Conservation (phyloP, 1,140 invertebrate species). For the Gonioctena quinquepunctata region DNA sequence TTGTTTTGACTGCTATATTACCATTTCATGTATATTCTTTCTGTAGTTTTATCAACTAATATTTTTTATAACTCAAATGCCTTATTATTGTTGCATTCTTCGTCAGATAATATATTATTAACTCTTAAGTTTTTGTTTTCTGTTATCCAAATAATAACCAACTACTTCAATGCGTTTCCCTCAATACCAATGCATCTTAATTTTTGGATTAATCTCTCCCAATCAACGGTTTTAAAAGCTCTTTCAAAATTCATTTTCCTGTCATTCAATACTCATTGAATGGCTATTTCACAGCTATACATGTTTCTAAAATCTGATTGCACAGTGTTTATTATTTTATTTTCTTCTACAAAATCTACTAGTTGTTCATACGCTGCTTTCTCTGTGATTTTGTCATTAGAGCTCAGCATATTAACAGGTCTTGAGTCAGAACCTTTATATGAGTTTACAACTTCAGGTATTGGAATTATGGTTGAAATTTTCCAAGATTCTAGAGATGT, state of each 20-base stretch:
- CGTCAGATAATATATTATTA: too few species aligned
- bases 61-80: too few species aligned
- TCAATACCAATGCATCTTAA: too few species aligned
- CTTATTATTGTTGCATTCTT: too few species aligned
- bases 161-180: neutral
- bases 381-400: too few species aligned
- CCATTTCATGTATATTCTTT: neutral
- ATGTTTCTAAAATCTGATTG: neutral
- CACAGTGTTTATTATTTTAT: neutral
- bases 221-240: too few species aligned
- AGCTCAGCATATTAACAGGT: neutral
- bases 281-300: neutral
- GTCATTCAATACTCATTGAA: neutral
- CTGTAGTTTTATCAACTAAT: neutral
- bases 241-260: neutral
- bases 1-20: neutral
- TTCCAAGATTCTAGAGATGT: neutral
- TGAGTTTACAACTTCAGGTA: neutral
- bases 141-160: neutral
- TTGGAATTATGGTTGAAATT: neutral
- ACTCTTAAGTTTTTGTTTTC: too few species aligned
- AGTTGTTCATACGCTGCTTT: neutral
- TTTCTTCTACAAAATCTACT: too few species aligned
- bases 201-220: too few species aligned
- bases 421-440: neutral